Evolutionary conservation across 2,797 vertebrate genomes (phyloP).

Genomic region (Eutrigla gurnardus): DNA sequence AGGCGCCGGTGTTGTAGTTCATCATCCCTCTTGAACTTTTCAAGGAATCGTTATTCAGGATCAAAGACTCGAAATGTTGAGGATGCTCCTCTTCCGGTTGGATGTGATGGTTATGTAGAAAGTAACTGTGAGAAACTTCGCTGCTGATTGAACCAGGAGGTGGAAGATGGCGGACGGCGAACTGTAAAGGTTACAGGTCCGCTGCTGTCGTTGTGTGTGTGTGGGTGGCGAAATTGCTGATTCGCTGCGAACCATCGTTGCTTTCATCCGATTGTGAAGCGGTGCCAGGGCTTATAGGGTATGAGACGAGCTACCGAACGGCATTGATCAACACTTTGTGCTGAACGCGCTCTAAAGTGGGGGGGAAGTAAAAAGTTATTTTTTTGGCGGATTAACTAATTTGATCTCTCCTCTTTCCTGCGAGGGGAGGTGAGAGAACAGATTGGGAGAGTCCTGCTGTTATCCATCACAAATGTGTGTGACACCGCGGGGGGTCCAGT

Average conservation of each 20-base stretch:
- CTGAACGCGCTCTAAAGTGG: slow-evolving; percentile 68
- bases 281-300: slow-evolving; percentile 61
- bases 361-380: slow-evolving; percentile 5
- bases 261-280: slow-evolving; percentile 69
- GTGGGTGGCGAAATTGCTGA: slow-evolving; percentile 67
- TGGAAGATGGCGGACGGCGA: slow-evolving; percentile 12
- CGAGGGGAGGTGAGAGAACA: slow-evolving; percentile 64
- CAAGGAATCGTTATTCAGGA: neutral
- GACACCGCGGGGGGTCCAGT: slow-evolving; percentile 62
- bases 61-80: neutral
- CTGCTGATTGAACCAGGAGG: slow-evolving; percentile 10
- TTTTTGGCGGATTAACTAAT: slow-evolving; percentile 61
- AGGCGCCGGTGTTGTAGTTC: neutral
- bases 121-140: slow-evolving; percentile 8
- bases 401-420: slow-evolving; percentile 58
- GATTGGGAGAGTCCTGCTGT: slow-evolving; percentile 71
- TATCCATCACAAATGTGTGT: slow-evolving; percentile 74
- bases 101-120: neutral
- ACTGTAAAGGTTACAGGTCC: slow-evolving; percentile 47
- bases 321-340: slow-evolving; percentile 76
- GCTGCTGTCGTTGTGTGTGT: slow-evolving; percentile 49
- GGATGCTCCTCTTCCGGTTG: neutral
- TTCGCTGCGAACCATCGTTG: slow-evolving; percentile 59
- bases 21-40: neutral
- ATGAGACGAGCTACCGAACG: slow-evolving; percentile 57